Conservation (phyloP, 1,140 invertebrate species). For the Ceratoteleas bidentatus region DNA sequence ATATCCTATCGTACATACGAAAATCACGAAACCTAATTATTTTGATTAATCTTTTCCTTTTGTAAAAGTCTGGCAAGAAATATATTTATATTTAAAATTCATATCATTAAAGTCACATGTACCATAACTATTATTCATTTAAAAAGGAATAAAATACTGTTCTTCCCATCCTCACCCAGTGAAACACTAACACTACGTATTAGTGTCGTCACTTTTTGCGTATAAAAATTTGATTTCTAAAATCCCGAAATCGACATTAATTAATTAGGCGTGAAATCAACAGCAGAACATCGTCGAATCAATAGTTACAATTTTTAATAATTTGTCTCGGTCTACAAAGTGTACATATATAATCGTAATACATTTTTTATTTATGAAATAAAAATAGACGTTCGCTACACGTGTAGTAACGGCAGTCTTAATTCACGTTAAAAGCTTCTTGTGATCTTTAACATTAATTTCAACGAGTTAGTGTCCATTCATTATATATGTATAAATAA, state of each 20-base stretch:
- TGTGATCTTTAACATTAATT: constrained; percentile 61
- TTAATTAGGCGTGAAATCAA: constrained; percentile 19
- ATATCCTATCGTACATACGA: too few species aligned
- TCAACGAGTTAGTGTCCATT: constrained; percentile 51
- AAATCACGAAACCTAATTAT: too few species aligned
- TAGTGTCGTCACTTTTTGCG: neutral
- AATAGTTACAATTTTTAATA: too few species aligned
- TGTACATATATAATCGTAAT: constrained; percentile 54
- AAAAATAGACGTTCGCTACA: constrained; percentile 55
- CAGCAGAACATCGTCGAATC: constrained; percentile 10
- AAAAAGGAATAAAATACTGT: too few species aligned
- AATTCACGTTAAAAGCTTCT: constrained; percentile 62
- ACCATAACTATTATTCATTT: too few species aligned
- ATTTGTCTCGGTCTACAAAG: constrained; percentile 21
- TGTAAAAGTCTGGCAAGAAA: too few species aligned
- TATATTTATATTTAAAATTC: too few species aligned
- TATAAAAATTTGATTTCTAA: constrained; percentile 42
- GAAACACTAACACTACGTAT: too few species aligned
- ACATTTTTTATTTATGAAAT: constrained; percentile 38
- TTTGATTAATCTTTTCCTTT: too few species aligned
- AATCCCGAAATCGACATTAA: constrained; percentile 23
- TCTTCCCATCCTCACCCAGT: too few species aligned
- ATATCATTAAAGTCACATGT: too few species aligned
- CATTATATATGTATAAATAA: constrained; percentile 43
- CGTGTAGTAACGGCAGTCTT: constrained; percentile 51